Base-by-base conservation (phyloP, 1,140 invertebrate genomes). In the Phthorimaea operculella region DNA sequence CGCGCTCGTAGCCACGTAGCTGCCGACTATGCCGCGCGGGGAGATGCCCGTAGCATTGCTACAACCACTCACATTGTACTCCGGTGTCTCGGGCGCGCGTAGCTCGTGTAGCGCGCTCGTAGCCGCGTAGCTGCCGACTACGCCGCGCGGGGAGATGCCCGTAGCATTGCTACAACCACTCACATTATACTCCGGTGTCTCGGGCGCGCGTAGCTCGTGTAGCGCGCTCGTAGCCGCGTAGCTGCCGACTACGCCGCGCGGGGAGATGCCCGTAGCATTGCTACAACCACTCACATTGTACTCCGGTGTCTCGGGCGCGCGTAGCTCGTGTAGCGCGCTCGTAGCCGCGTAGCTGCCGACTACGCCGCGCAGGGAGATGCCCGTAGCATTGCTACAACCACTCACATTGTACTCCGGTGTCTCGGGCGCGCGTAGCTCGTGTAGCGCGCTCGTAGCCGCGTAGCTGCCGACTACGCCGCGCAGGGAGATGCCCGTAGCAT, bases 381-480 rank as follows among this genome's bases (percentile, higher is more conserved):
- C 74, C 1, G 21, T 28, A 28, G 21, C 21, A 28, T 28, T 28
- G 21, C 21, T n/a, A n/a, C n/a, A n/a, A n/a, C n/a, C n/a, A n/a
- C 21, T 28, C 21, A 28, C 21, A 28, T 28, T 28, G 6, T 28
- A 28, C 21, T 28, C 21, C 21, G 21, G 21, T 6, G 21, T 28
- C 21, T 28, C 21, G 74, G 74, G 21, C 51, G 74, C 66, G 18
- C 33, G 28, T 45, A 53, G 51, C n/a, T 66, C 58, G 18, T 69
- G 59, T 12, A 58, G 64, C 9, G 69, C 65, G 16, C 60, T 59
- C 0, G 28, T 53, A 12, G 54, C 15, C 16, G 48, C 55, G 58
- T 81, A 80, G 33, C 68, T 61, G 18, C 78, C 80, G 8, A 83
- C 59, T 18, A 80, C 69, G 0, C 71, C 80, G 9, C 78, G 66